Conservation (phyloP, 2,888 invertebrate species). For the Campoletis raptor region DNA sequence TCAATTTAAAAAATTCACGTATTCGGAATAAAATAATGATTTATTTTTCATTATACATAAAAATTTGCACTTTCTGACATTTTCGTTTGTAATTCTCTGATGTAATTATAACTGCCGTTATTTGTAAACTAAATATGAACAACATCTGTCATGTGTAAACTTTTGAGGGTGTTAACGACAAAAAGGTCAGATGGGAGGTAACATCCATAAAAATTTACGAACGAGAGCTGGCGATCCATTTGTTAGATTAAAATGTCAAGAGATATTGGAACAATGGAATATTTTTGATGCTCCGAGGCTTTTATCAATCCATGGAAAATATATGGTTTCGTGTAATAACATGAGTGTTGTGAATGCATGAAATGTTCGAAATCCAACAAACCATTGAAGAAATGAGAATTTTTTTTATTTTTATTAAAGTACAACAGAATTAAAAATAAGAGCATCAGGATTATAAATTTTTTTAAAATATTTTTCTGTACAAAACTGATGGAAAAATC, state of each 20-base stretch:
- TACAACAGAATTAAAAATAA: not conserved
- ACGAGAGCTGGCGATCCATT: constrained; percentile 70
- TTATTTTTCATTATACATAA: not conserved
- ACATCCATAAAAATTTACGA: constrained; percentile 47
- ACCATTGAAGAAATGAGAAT: not conserved
- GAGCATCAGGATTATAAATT: not conserved
- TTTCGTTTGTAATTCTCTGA: not conserved
- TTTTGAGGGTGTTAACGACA: constrained; percentile 23
- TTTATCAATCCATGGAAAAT: not conserved
- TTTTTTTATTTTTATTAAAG: no score
- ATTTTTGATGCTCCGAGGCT: not conserved
- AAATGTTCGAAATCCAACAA: not conserved
- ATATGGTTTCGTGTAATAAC: not conserved
- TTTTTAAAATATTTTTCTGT: not conserved
- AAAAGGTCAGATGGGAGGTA: constrained; percentile 49
- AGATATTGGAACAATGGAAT: constrained; percentile 9
- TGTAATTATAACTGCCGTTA: no score
- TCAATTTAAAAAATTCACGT: no score
- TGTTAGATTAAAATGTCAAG: constrained; percentile 73
- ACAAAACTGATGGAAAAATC: not conserved
- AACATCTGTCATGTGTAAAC: not conserved
- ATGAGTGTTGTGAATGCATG: not conserved
- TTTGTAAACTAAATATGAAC: not conserved
- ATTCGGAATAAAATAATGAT: not conserved
- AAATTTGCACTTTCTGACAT: not conserved